phyloP scores from a whole-genome alignment of 2,113 vertebrate species.

The Crypturellus undulatus region DNA sequence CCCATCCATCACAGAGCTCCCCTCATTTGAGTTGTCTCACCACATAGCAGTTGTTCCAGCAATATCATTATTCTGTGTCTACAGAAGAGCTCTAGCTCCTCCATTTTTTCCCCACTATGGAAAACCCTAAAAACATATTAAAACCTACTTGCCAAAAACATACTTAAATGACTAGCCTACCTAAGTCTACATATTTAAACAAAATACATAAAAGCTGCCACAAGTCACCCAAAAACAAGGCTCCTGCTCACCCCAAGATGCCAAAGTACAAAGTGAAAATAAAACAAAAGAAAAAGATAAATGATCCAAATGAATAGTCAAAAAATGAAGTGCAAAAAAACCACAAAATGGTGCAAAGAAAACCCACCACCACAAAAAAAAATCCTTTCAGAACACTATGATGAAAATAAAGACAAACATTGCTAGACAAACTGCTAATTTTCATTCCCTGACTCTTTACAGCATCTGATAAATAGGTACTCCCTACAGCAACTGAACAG shows the following conservation, averaged over 20 bases:
- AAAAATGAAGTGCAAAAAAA: accelerated
- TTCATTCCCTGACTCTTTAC: neutral
- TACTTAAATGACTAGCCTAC: neutral
- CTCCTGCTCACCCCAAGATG: neutral
- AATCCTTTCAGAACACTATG: neutral
- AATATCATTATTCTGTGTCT: neutral
- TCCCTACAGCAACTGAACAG: neutral
- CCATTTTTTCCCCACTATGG: neutral
- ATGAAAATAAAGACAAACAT: neutral
- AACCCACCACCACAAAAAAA: neutral
- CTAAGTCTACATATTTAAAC: neutral
- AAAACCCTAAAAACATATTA: neutral
- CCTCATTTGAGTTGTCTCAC: neutral
- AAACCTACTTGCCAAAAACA: neutral
- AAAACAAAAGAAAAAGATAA: neutral
- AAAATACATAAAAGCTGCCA: neutral
- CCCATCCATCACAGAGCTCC: neutral
- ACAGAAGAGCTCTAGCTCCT: neutral
- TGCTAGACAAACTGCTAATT: neutral
- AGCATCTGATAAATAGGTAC: neutral
- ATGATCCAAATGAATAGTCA: neutral
- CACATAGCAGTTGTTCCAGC: neutral
- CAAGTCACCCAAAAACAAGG: neutral
- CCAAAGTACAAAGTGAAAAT: neutral
- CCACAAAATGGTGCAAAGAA: neutral